Evolutionary conservation across 2,888 invertebrate species (phyloP).

Genomic region (Ormyrus rosae): DNA sequence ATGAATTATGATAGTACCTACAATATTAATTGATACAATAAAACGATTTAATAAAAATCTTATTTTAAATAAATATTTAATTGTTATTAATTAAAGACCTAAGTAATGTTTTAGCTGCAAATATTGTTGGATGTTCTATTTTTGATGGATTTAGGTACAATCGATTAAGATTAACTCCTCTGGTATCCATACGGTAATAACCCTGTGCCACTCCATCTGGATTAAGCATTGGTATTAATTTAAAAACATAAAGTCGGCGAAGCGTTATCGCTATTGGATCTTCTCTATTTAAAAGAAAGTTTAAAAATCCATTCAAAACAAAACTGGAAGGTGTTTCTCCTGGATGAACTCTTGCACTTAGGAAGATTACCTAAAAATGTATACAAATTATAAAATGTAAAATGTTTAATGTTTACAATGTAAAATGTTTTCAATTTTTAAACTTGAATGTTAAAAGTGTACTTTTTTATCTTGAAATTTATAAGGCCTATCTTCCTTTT

Average conservation of each 20-base stretch:
- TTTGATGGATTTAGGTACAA: slow-evolving; percentile 89
- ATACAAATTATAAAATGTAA: slow-evolving; percentile 33
- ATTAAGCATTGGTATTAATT: slow-evolving; percentile 92
- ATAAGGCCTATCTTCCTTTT: slow-evolving; percentile 81
- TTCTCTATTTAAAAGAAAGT: slow-evolving; percentile 84
- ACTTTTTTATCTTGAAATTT: slow-evolving; percentile 89
- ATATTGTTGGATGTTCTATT: slow-evolving; percentile 88
- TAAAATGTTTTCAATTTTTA: slow-evolving; percentile 13
- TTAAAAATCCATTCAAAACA: slow-evolving; percentile 92
- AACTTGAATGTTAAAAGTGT: slow-evolving; percentile 49
- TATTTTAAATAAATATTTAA: slow-evolving; percentile 6
- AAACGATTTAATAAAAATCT: slow-evolving; percentile 3
- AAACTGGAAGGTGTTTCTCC: slow-evolving; percentile 95
- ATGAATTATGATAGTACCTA: slow-evolving; percentile 84
- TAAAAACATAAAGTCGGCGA: slow-evolving; percentile 89
- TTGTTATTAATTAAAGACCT: slow-evolving; percentile 73
- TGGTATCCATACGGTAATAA: slow-evolving; percentile 90
- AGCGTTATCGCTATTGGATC: slow-evolving; percentile 86
- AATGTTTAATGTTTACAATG: neutral
- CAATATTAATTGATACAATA: slow-evolving; percentile 34
- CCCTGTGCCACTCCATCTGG: slow-evolving; percentile 93
- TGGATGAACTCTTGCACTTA: slow-evolving; percentile 93
- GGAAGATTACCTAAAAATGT: slow-evolving; percentile 82
- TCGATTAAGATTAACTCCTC: slow-evolving; percentile 92
- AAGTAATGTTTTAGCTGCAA: slow-evolving; percentile 87